Percentiles rank a stretch among this genome's conserved stretches.
phyloP scores from a whole-genome alignment of 2,797 vertebrate genomes.

The Poecilia picta region DNA sequence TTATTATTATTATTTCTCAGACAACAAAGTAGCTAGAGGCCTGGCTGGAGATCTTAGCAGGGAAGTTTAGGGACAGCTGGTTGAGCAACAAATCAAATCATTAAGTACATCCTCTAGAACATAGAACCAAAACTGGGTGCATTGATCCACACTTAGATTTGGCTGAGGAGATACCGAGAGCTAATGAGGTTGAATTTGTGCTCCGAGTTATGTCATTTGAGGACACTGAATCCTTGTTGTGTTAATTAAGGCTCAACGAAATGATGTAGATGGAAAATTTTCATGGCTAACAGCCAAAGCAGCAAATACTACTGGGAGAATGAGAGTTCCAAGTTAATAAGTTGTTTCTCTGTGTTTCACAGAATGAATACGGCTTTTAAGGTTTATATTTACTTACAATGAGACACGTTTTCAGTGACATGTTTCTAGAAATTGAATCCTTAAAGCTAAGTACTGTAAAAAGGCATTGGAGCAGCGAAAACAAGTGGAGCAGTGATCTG shows the following conservation, averaged over 20 bases:
- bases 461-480: background rate
- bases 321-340: slow-evolving; percentile 60
- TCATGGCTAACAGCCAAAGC: slow-evolving; percentile 73
- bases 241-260: slow-evolving; percentile 80
- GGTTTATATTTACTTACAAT: slow-evolving; percentile 25
- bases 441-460: background rate
- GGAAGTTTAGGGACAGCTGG: slow-evolving; percentile 59
- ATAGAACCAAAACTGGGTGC: slow-evolving; percentile 50
- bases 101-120: slow-evolving; percentile 63
- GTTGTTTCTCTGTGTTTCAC: slow-evolving; percentile 60
- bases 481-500: background rate
- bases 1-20: slow-evolving; percentile 35
- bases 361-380: slow-evolving; percentile 39
- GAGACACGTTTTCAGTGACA: slow-evolving; percentile 27
- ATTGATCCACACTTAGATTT: slow-evolving; percentile 54
- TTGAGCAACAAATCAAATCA: slow-evolving; percentile 67
- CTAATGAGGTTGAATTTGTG: slow-evolving; percentile 79
- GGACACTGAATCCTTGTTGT: slow-evolving; percentile 79
- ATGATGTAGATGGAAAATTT: slow-evolving; percentile 73
- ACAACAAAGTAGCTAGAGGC: slow-evolving; percentile 50
- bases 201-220: slow-evolving; percentile 76
- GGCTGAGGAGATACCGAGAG: slow-evolving; percentile 66
- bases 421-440: background rate
- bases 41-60: slow-evolving; percentile 39
- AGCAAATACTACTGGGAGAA: slow-evolving; percentile 67